Percentiles rank a stretch among this genome's conserved stretches.
phyloP scores from a whole-genome alignment of 1,140 invertebrate species.

The Metopolophium dirhodum region DNA sequence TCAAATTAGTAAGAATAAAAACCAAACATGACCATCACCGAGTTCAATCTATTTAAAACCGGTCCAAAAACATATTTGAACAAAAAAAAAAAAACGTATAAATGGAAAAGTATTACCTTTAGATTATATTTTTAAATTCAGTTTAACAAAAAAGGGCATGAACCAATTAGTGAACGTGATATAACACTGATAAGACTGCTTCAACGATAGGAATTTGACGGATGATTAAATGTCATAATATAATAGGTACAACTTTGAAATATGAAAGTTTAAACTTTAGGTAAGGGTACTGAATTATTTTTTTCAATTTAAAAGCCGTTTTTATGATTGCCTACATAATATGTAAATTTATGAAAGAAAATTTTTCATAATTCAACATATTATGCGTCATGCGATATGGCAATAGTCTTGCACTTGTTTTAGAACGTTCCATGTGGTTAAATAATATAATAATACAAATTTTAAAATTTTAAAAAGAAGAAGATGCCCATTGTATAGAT shows the following conservation, averaged over 20 bases:
- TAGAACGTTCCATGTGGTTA: background rate
- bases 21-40: background rate
- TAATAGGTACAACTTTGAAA: background rate
- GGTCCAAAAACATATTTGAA: background rate
- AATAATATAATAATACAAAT: background rate
- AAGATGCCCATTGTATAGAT: background rate
- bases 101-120: background rate
- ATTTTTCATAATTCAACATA: background rate
- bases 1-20: background rate
- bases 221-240: slow-evolving; percentile 17
- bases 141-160: background rate
- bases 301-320: background rate
- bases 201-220: background rate
- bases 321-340: background rate
- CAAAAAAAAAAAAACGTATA: background rate
- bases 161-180: background rate
- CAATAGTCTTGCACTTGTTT: background rate
- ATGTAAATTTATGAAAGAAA: background rate
- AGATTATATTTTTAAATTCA: background rate
- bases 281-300: background rate
- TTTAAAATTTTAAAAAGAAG: background rate
- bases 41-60: background rate
- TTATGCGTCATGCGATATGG: background rate
- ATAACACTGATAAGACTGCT: background rate
- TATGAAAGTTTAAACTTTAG: background rate